These are phyloP conservation scores for Panagrolaimus sp. DNA, from an alignment of 1,140 invertebrate species.

Conservation along the genomic window DNA sequence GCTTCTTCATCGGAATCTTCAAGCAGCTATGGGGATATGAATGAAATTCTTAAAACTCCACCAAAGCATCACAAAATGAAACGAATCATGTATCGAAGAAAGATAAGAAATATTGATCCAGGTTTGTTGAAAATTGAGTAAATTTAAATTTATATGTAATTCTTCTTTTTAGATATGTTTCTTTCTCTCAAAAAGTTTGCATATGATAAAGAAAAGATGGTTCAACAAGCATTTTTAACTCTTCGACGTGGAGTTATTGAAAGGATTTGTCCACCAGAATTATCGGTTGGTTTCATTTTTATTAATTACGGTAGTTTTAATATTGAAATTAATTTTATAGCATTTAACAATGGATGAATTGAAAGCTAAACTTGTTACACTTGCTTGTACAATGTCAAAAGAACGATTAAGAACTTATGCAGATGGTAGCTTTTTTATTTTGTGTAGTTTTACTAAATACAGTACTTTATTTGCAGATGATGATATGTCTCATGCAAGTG, in stretches of 20 bases:
- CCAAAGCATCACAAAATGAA: constrained; percentile 5
- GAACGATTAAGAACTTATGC: constrained; percentile 3
- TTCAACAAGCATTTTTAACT: not conserved
- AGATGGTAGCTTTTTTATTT: too few species aligned
- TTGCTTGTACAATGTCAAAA: not conserved
- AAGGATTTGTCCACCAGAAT: constrained; percentile 7
- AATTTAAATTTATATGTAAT: not conserved
- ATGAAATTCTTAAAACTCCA: constrained; percentile 1
- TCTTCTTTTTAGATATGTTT: constrained; percentile 6
- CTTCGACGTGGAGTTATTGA: constrained; percentile 8
- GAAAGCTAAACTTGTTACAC: not conserved
- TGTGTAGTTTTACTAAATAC: too few species aligned
- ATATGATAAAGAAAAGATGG: constrained; percentile 13
- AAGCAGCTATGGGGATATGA: constrained; percentile 14
- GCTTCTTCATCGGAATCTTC: not conserved
- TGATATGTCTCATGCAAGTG: not conserved
- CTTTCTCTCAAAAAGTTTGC: constrained; percentile 3
- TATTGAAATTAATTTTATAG: not conserved
- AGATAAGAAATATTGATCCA: constrained; percentile 5
- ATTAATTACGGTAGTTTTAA: too few species aligned
- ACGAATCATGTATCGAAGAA: not conserved
- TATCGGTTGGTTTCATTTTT: not conserved
- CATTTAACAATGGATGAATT: constrained; percentile 10
- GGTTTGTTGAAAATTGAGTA: not conserved
- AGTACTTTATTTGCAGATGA: not conserved